Percentiles rank a stretch among this genome's conserved stretches.
Conservation (phyloP, 1,140 invertebrate species). For the Patella vulgata region DNA sequence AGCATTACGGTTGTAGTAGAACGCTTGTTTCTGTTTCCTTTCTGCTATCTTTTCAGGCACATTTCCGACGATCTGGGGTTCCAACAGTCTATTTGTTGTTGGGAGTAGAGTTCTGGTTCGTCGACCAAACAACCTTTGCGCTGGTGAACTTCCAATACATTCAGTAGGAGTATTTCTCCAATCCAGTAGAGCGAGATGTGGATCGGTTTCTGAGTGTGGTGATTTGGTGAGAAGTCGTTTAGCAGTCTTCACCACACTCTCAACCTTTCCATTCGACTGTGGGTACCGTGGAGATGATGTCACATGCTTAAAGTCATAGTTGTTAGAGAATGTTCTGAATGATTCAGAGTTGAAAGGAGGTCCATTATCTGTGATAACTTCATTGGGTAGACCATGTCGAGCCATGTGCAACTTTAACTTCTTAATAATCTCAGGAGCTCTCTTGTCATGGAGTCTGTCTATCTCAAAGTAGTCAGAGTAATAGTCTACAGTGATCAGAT, state of each 20-base stretch:
- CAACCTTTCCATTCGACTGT: slow-evolving; percentile 39
- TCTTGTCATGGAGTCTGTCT: slow-evolving; percentile 19
- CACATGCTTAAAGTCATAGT: slow-evolving; percentile 38
- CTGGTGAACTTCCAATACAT: slow-evolving; percentile 23
- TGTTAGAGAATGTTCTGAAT: slow-evolving; percentile 26
- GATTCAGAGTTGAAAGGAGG: slow-evolving; percentile 32
- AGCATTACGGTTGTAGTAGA: slow-evolving; percentile 19
- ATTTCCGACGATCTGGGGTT: neutral
- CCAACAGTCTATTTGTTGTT: slow-evolving; percentile 6
- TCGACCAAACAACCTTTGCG: slow-evolving; percentile 31
- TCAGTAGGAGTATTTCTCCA: slow-evolving; percentile 35
- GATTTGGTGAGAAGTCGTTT: slow-evolving; percentile 31
- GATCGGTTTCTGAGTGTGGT: slow-evolving; percentile 13
- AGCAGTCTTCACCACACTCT: slow-evolving; percentile 35
- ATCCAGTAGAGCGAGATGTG: slow-evolving; percentile 26
- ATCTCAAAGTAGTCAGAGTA: slow-evolving; percentile 34
- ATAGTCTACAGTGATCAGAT: slow-evolving; percentile 36
- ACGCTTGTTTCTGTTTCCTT: slow-evolving; percentile 8
- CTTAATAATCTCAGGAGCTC: slow-evolving; percentile 19
- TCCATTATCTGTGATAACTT: slow-evolving; percentile 30
- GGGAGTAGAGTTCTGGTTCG: slow-evolving; percentile 34
- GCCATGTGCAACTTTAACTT: slow-evolving; percentile 33
- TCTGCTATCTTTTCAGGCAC: slow-evolving; percentile 8
- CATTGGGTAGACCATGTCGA: slow-evolving; percentile 31
- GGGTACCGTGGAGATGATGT: slow-evolving; percentile 26